phyloP scores from a whole-genome alignment of 2,888 invertebrate species.

The Heteromurus nitidus region DNA sequence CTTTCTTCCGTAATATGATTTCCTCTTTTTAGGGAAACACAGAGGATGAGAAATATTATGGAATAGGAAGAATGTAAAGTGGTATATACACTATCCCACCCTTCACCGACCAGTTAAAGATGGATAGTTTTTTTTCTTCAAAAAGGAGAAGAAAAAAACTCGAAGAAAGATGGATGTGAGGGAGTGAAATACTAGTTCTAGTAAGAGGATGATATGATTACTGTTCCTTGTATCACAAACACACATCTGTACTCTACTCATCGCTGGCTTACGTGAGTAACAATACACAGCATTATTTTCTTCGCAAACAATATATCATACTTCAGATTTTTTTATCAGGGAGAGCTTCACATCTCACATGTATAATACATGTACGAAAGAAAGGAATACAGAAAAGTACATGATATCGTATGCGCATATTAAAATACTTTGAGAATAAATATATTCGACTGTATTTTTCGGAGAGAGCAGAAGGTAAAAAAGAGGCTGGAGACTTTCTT shows the following conservation, averaged over 20 bases:
- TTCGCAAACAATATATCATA: constrained; percentile 23
- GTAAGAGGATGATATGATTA: constrained; percentile 45
- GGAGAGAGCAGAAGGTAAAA: no score
- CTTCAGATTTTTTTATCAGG: constrained; percentile 12
- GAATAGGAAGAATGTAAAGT: background rate
- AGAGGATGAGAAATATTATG: background rate
- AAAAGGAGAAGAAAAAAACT: constrained; percentile 13
- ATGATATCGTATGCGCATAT: constrained; percentile 23
- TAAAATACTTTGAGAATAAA: constrained; percentile 28
- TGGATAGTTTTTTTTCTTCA: constrained; percentile 7
- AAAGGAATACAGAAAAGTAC: constrained; percentile 5
- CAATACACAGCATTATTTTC: background rate
- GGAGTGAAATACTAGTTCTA: constrained; percentile 10
- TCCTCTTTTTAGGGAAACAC: background rate
- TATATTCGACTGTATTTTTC: no score
- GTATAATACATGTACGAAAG: background rate
- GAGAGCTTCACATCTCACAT: background rate
- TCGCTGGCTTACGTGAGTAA: background rate
- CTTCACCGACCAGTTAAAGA: no score
- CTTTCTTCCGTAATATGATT: background rate
- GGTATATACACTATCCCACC: no score
- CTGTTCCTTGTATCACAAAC: constrained; percentile 26
- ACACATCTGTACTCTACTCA: background rate
- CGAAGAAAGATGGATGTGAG: constrained; percentile 13
- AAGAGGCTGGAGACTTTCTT: no score